These are phyloP conservation scores for Galaxias olidus DNA, from an alignment of 2,797 vertebrate genomes.

Conservation along the genomic window DNA sequence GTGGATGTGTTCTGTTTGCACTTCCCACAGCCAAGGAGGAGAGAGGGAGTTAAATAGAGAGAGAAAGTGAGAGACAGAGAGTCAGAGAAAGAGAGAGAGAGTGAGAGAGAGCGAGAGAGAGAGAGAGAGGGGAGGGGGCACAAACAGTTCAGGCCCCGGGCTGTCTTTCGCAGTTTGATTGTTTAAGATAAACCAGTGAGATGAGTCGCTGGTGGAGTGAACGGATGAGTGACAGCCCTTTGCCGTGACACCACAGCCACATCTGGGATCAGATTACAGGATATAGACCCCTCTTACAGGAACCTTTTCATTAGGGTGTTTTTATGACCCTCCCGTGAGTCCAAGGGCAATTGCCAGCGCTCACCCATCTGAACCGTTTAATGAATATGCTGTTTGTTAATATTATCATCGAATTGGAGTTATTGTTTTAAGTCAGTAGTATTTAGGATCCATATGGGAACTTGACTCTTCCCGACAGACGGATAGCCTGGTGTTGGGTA, in stretches of 20 bases:
- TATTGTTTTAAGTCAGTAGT: no score
- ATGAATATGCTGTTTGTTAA: no score
- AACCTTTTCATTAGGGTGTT: no score
- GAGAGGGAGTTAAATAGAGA: background rate
- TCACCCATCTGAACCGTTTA: no score
- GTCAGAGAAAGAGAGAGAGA: background rate
- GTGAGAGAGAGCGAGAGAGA: background rate
- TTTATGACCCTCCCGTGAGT: no score
- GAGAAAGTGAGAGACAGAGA: constrained; percentile 27
- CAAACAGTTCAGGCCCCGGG: constrained; percentile 56
- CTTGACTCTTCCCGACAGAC: no score
- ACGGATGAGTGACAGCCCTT: background rate
- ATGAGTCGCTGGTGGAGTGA: background rate
- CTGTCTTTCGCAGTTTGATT: background rate
- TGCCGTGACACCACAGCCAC: background rate
- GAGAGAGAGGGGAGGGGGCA: constrained; percentile 1
- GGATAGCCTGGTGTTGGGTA: no score
- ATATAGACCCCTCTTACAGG: no score
- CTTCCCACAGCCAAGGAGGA: constrained; percentile 36
- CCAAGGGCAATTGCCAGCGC: no score
- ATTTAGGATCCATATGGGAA: no score
- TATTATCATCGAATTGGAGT: no score
- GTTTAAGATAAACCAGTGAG: background rate
- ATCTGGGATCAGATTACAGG: no score
- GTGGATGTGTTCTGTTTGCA: constrained; percentile 71